Base-by-base conservation (phyloP, 2,797 vertebrate genomes). In the Microctenopoma steveboyesi region DNA sequence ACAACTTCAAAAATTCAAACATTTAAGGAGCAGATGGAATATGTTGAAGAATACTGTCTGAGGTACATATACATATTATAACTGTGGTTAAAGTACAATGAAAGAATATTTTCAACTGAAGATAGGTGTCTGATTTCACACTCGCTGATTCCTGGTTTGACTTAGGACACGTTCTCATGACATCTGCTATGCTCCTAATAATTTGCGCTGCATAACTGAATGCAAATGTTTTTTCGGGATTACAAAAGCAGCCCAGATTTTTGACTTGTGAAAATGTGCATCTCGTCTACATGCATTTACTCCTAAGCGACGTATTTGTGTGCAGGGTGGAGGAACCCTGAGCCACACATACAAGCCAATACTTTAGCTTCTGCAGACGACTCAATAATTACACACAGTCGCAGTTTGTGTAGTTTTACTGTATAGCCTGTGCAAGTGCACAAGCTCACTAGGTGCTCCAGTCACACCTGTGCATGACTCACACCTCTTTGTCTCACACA, bases 151-250 rank as follows among this genome's bases (percentile, higher is more conserved):
- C 18, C 48, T 57, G 43, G 63, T 40, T 72, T 77, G 62, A 55
- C 73, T 67, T 33, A 14, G 66, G 59, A 68, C 53, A 72, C 49
- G 69, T 63, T 49, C 53, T 47, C 40, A 65, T 63, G 64, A 72
- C 69, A 81, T 72, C 64, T 69, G 69, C 56, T 69, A n/a, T 33
- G 35, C 72, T 76, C 59, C 50, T 40, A 56, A 75, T 70, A 79
- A 79, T 79, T 78, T 72, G 40, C 77, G 48, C 79, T 39, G 62
- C 25, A 76, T 82, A 84, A 76, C 58, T 78, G 27, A 57, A 59
- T 74, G 54, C 65, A 76, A 78, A 66, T 69, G n/a, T 58, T 66
- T 60, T 76, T 66, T 64, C 54, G 43, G 25, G 72, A 75, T 67
- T 12, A 50, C 40, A 27, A 39, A 72, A 77, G 48, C 35, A 69